phyloP scores from a whole-genome alignment of 2,888 invertebrate genomes.

The Acheta domesticus region DNA sequence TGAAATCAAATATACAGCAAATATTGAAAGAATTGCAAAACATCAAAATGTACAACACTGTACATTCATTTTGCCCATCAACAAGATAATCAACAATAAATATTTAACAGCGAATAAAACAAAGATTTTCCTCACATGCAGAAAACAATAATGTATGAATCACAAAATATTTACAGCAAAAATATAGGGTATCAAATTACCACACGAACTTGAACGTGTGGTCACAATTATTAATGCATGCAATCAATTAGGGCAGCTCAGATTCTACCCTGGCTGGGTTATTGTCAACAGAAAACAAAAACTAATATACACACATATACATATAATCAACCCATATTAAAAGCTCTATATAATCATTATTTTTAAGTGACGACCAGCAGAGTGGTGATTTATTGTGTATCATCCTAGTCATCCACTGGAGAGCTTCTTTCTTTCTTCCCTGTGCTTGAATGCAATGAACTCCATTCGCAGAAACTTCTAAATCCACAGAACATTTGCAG shows the following conservation, averaged over 20 bases:
- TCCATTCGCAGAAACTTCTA: not conserved
- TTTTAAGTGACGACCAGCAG: not conserved
- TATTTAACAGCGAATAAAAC: conserved; percentile 1
- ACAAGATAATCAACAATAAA: conserved; percentile 9
- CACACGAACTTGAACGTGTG: not conserved
- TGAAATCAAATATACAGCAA: not conserved
- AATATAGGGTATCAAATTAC: not conserved
- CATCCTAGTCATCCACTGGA: not conserved
- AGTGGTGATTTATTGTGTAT: not conserved
- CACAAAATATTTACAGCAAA: conserved; percentile 18
- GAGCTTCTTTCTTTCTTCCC: not conserved
- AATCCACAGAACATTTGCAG: not conserved
- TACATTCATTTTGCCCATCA: conserved; percentile 18
- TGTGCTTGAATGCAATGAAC: not conserved
- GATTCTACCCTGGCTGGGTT: not conserved
- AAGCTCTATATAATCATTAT: not conserved
- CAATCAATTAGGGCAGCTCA: not conserved
- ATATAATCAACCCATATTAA: not conserved
- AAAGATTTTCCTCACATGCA: conserved; percentile 18
- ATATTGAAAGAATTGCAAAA: not conserved
- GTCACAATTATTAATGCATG: not conserved
- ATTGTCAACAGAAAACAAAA: conserved; percentile 6
- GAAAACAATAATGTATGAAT: not conserved
- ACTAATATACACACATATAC: conserved; percentile 10
- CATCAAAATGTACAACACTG: not conserved